These are phyloP conservation scores for Synodontis membranacea DNA, from an alignment of 2,113 vertebrate species.

Conservation along the genomic window DNA sequence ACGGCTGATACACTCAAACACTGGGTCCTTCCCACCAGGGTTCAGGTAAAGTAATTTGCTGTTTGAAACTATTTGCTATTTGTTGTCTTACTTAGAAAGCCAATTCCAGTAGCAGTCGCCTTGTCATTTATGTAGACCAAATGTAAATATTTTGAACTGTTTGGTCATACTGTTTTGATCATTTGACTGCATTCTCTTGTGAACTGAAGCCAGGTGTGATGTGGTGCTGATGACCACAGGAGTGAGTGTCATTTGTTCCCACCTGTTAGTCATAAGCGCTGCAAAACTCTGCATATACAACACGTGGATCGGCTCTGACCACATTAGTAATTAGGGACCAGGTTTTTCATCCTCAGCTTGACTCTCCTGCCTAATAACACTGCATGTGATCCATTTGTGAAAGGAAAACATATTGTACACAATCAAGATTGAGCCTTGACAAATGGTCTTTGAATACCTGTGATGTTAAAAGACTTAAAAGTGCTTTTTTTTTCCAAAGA, in stretches of 20 bases:
- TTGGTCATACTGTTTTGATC: slow-evolving; percentile 6
- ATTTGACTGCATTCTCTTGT: not conserved
- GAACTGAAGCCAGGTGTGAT: not conserved
- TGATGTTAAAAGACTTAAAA: not conserved
- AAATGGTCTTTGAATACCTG: not conserved
- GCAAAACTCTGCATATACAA: slow-evolving; percentile 7
- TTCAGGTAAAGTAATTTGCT: slow-evolving; percentile 77
- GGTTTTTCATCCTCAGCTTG: not conserved
- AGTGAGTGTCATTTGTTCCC: not conserved
- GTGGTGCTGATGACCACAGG: not conserved
- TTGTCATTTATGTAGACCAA: not conserved
- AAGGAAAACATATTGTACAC: not conserved
- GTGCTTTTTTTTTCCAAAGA: not conserved
- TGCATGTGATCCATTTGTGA: not conserved
- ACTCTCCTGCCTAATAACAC: not conserved
- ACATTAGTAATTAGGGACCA: not conserved
- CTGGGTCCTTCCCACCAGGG: slow-evolving; percentile 82
- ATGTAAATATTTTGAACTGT: not conserved
- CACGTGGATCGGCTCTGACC: slow-evolving; percentile 2
- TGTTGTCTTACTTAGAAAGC: not conserved
- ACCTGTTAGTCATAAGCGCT: slow-evolving; percentile 5
- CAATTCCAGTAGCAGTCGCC: not conserved
- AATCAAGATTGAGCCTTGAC: not conserved
- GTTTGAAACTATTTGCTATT: slow-evolving; percentile 7
- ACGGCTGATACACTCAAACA: slow-evolving; percentile 83